Evolutionary conservation across 64 coral and sea anemone genomes (phyloP), one percentile per base, ranked within the genome.

Genomic region (Platygyra sinensis): DNA sequence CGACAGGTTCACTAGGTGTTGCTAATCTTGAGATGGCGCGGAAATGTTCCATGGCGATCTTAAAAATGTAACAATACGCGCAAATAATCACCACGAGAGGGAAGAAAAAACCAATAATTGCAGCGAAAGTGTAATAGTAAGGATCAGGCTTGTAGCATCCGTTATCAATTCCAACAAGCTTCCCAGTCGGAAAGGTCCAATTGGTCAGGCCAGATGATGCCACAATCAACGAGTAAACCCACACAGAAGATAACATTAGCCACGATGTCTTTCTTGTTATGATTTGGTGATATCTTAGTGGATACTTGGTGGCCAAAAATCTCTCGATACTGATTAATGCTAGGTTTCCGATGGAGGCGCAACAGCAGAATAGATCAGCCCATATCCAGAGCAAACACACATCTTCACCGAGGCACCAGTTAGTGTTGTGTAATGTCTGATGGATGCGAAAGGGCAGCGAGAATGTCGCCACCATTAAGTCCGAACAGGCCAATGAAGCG

Each of bases 321-420:
- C 96, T 89, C 42, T 98, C 96, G 31, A 98, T 60, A 2, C 89
- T 92, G 38, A 98, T 95, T 22, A 98, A 90, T 5, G 93, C 93
- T 46, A 98, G 71, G 72, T 98, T 98, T 29, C 93, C 89, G 1
- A 98, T 95, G 0, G 96, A 98, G 10, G 96, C 96, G 31, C 96
- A 98, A 46, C 93, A 95, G 54, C 96, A 98, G 50, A 98, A 72
- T 15, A 93, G 74, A 71, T 98, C 96, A 10, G 90, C 93, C 72
- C 80, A 95, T 16, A 98, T 81, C 96, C 96, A 98, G 49, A 94
- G 95, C 24, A 77, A 60, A 74, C 96, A 98, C 16, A 89, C 77
- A 11, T 54, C 82, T 78, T 86, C 87, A 29, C 96, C 75, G 17
- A 92, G 88, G 42, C 96, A 98, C 96, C 96, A 98, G 3, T 87